Evolutionary conservation across 2,113 vertebrate genomes (phyloP).

Genomic region (Salvelinus namaycush): DNA sequence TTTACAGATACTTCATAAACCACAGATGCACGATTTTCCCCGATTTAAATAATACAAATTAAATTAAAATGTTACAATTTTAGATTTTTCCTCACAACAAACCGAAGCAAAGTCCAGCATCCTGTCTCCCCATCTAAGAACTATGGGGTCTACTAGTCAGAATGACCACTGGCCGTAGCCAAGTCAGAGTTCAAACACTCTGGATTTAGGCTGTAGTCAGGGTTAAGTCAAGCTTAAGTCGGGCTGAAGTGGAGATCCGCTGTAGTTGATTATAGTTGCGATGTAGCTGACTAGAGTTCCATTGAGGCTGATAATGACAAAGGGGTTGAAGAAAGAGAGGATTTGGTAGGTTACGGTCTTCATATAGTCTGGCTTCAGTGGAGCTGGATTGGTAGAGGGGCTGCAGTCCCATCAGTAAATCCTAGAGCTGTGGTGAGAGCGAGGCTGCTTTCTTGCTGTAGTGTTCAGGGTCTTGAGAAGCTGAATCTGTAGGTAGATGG

Average conservation of each 20-base stretch:
- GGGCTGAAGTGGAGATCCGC: slow-evolving; percentile 35
- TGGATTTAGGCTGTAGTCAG: slow-evolving; percentile 4
- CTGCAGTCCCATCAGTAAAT: no score
- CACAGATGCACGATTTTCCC: slow-evolving; percentile 27
- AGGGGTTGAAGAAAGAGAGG: not conserved
- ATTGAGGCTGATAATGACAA: slow-evolving; percentile 39
- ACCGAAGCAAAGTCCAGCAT: slow-evolving; percentile 19
- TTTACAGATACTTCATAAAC: slow-evolving; percentile 49
- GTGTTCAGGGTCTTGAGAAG: no score
- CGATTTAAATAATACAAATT: slow-evolving; percentile 40
- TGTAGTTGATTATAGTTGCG: slow-evolving; percentile 58
- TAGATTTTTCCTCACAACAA: slow-evolving; percentile 21
- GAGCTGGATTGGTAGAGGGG: not conserved
- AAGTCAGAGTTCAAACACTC: slow-evolving; percentile 30
- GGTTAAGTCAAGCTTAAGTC: slow-evolving; percentile 31
- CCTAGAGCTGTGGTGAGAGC: no score
- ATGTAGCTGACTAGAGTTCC: slow-evolving; percentile 43
- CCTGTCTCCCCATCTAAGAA: slow-evolving; percentile 9
- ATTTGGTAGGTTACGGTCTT: slow-evolving; percentile 51
- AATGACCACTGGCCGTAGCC: slow-evolving; percentile 4
- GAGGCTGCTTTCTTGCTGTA: no score
- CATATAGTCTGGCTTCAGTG: slow-evolving; percentile 38
- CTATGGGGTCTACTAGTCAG: slow-evolving; percentile 27
- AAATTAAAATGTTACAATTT: slow-evolving; percentile 29
- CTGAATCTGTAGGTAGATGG: not conserved